Evolutionary conservation across 2,113 vertebrate species (phyloP).

Genomic region (Brachypodius melanocephalos): DNA sequence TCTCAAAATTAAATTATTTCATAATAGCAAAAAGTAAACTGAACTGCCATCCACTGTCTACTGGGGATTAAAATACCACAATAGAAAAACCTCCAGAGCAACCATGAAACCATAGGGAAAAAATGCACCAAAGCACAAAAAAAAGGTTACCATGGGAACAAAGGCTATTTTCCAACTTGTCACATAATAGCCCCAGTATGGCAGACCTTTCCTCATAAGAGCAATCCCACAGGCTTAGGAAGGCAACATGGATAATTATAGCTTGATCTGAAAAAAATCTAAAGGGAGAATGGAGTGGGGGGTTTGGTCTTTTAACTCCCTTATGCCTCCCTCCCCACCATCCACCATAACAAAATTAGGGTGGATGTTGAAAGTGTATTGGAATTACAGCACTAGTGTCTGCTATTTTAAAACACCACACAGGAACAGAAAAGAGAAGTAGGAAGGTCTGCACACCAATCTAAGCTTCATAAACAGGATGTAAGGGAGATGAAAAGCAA

Average conservation of each 20-base stretch:
- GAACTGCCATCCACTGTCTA: neutral
- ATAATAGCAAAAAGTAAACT: conserved; percentile 5
- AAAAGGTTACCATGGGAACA: conserved; percentile 69
- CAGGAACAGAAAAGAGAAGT: neutral
- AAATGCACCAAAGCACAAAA: conserved; percentile 51
- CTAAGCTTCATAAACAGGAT: neutral
- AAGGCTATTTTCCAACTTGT: conserved; percentile 55
- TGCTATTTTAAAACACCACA: neutral
- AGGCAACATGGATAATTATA: conserved; percentile 10
- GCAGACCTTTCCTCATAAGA: conserved; percentile 47
- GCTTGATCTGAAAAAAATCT: neutral
- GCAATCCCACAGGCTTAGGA: conserved; percentile 26
- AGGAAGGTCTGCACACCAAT: neutral
- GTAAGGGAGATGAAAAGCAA: neutral
- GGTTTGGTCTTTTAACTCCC: neutral
- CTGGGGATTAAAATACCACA: conserved; percentile 45
- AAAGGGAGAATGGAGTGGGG: neutral
- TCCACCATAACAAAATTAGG: neutral
- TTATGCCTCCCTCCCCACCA: neutral
- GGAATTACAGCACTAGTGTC: neutral
- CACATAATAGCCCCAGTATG: conserved; percentile 62
- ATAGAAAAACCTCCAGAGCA: conserved; percentile 49
- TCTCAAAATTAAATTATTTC: neutral
- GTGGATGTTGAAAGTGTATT: neutral
- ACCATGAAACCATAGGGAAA: conserved; percentile 57